Base-by-base conservation (phyloP, 2,113 vertebrate genomes). In the Turnix velox region DNA sequence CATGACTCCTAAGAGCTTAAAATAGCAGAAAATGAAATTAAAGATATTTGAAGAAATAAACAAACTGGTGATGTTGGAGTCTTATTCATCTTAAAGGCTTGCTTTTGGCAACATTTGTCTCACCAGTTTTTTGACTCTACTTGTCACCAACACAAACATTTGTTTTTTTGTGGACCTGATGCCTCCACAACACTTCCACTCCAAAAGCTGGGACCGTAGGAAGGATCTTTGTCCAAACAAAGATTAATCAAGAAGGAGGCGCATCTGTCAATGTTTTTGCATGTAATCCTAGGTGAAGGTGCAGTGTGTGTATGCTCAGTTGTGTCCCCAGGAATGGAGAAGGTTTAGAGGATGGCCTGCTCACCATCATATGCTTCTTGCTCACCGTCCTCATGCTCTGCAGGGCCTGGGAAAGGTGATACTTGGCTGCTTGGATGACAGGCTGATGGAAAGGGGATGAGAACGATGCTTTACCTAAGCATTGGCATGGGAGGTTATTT, bases 11-110 rank as follows among this genome's bases (percentile, higher is more conserved):
- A 88, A 86, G 65, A 40, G 57, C 72, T 14, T 72, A 42, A 88
- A 95, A 91, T 84, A 88, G 43, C 84, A 96, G 80, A 94, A 69
- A 77, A 37, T 71, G 90, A 80, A 90, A 87, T 74, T 42, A 66
- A 75, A 88, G 55, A 57, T 15, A 81, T 84, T 90, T 86, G 42
- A 71, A 81, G 63, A 92, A 58, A 90, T 42, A 79, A 90, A 92
- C 71, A 68, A 90, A 76, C 74, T 68, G 69, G 33, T 67, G 46
- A 83, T 30, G 33, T 73, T 65, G n/a, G 54, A 87, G 63, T 65
- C 12, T 45, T 67, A 33, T 6, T 96, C 51, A 88, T 78, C 52
- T 59, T 46, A 73, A 83, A 78, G 73, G 27, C n/a, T 61, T 87
- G 63, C 14, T 79, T 78, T 80, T 79, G 69, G 46, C 74, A 95